Base-by-base conservation (phyloP, 2,888 invertebrate species). In the Eulithis testata region DNA sequence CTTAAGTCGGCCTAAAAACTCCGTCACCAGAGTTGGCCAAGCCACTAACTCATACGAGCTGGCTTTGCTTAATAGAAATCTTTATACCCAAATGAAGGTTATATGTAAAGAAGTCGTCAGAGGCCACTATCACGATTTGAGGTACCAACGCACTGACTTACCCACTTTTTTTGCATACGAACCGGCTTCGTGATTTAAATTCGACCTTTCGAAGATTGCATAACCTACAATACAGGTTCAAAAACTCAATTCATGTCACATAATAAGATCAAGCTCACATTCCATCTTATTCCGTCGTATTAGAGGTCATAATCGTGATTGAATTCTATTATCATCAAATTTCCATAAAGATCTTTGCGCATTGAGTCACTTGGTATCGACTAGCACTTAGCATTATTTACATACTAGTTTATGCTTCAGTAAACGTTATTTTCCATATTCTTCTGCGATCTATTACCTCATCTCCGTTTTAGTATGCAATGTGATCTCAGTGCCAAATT, bases 241-340 rank as follows among this genome's bases (percentile, higher is more conserved):
- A 64, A 61, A 64, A 9, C 43, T 59, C 47, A 61, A 64, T 68
- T 59, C 59, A 52, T 68, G 68, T 58, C 64, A 64, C 58, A 62
- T 66, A 62, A 62, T 58, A 55, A 54, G 37, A 66, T 36, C 44
- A 50, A 37, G 44, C 37, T n/a, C 11, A 62, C 44, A 65, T 60
- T 37, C 40, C 40, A 66, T 56, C 63, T 57, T 63, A 56, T 27
- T 43, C 47, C 59, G 43, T 56, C n/a, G 43, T 36, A 59, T 51
- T 63, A 63, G 47, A 63, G 66, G 66, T 60, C 60, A 66, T 12
- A 49, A 49, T 66, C 47, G 14, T 51, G 56, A 57, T 60, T 8
- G 27, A 60, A 50, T 49, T 52, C 43, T 44, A 66, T 66, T 63
- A 66, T 47, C 59, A 63, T 66, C 44, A 52, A 54, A 60, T 63